A percentile compares a stretch with the other conserved stretches of the same genome.
Conservation (phyloP, 1,140 invertebrate genomes). For the Lasaia peninsularis region DNA sequence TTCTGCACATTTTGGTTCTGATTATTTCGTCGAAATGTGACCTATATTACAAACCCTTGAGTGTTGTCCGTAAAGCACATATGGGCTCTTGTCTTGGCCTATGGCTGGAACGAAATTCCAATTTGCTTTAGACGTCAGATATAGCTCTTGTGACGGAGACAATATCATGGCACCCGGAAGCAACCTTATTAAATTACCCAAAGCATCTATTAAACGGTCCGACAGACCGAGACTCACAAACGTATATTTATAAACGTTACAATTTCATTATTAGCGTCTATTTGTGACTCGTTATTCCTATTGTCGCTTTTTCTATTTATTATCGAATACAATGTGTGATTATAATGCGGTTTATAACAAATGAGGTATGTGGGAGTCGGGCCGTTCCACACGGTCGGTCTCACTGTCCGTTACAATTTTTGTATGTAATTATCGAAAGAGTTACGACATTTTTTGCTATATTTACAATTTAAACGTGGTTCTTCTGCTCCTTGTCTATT, state of each 20-base stretch:
- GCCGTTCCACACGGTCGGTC: slow-evolving; percentile 49
- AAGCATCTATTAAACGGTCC: slow-evolving; percentile 58
- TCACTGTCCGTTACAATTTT: slow-evolving; percentile 34
- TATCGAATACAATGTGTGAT: slow-evolving; percentile 69
- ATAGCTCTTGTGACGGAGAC: slow-evolving; percentile 23
- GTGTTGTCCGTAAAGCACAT: neutral
- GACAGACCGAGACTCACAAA: slow-evolving; percentile 52
- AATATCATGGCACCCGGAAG: slow-evolving; percentile 44
- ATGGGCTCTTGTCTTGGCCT: slow-evolving; percentile 11
- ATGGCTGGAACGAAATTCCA: slow-evolving; percentile 36
- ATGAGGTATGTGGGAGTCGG: slow-evolving; percentile 59
- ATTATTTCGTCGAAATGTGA: neutral
- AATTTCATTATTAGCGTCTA: slow-evolving; percentile 74
- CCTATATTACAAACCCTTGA: slow-evolving; percentile 6
- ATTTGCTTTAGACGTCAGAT: slow-evolving; percentile 26
- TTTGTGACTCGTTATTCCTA: slow-evolving; percentile 71
- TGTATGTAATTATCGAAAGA: slow-evolving; percentile 40
- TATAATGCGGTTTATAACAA: slow-evolving; percentile 72
- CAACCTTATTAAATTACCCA: slow-evolving; percentile 55
- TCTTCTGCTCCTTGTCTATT: neutral
- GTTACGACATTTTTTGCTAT: slow-evolving; percentile 17
- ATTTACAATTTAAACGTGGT: slow-evolving; percentile 15
- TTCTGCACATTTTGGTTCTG: neutral
- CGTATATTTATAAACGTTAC: slow-evolving; percentile 69
- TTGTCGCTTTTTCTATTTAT: slow-evolving; percentile 76